These are phyloP conservation scores for Premnoplex brunnescens DNA, from an alignment of 2,797 vertebrate species.

Conservation along the genomic window DNA sequence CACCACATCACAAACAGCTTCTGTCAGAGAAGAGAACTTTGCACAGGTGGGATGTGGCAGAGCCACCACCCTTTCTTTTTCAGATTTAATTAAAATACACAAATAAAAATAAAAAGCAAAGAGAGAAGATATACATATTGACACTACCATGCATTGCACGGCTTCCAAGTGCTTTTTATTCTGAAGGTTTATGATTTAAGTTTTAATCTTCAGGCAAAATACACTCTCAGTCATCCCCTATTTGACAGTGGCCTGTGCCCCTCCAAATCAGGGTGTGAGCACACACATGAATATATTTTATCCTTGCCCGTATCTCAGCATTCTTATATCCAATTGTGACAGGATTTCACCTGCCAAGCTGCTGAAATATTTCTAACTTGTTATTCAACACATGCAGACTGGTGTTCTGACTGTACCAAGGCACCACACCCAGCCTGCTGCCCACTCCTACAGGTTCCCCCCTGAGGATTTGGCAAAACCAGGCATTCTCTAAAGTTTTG, in stretches of 20 bases:
- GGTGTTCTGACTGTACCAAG: background rate
- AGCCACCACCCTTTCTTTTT: background rate
- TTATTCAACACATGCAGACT: background rate
- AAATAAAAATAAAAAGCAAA: background rate
- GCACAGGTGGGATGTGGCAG: background rate
- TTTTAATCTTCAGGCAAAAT: background rate
- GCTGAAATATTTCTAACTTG: background rate
- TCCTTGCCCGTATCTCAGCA: background rate
- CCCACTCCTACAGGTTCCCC: background rate
- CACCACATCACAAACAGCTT: background rate
- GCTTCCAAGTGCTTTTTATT: background rate
- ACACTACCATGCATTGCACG: background rate
- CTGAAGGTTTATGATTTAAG: background rate
- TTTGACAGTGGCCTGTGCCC: rapidly evolving
- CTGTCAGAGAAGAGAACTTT: background rate
- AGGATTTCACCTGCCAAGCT: background rate
- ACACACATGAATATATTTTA: background rate
- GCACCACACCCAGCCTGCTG: background rate
- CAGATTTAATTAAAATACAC: background rate
- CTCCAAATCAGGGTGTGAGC: background rate
- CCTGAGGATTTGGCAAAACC: background rate
- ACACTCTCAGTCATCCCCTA: background rate
- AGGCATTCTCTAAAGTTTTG: background rate
- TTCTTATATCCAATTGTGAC: background rate
- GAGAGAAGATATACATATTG: background rate